Conservation (phyloP, 2,797 vertebrate species). For the Syndactyla subalaris region DNA sequence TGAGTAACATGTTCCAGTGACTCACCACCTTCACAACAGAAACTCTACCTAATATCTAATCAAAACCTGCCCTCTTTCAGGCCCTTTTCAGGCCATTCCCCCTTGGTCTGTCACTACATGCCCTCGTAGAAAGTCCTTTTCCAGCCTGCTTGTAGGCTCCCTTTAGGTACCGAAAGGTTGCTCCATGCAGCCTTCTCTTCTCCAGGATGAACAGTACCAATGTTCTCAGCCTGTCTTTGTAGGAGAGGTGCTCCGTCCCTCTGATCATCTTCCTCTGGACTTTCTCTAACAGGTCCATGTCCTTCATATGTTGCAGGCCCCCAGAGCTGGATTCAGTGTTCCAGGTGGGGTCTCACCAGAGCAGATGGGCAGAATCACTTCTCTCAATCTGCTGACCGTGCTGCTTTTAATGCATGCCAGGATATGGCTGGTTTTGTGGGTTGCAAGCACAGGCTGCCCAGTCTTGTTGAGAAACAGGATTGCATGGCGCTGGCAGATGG, state of each 20-base stretch:
- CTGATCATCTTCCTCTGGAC: neutral
- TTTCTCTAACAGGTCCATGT: rapidly evolving
- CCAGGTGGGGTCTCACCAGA: neutral
- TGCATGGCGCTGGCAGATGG: neutral
- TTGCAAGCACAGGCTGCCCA: neutral
- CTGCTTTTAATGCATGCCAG: neutral
- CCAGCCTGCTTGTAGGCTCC: neutral
- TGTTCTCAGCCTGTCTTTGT: neutral
- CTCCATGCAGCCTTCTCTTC: neutral
- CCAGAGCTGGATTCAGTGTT: neutral
- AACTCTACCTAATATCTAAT: neutral
- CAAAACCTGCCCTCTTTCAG: neutral
- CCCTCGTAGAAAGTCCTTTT: neutral
- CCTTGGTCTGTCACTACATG: neutral
- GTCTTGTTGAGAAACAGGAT: neutral
- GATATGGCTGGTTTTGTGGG: neutral
- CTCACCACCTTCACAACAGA: neutral
- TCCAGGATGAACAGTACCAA: neutral
- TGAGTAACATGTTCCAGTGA: neutral
- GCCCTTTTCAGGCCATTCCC: neutral
- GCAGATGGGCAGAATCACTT: neutral
- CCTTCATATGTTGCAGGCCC: neutral
- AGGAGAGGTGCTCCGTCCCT: neutral
- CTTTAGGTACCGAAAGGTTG: neutral
- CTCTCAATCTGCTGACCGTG: rapidly evolving